Percentiles rank a stretch among this genome's conserved stretches.
Evolutionary conservation across 2,888 invertebrate genomes (phyloP).

Genomic region (Microchrysa polita): DNA sequence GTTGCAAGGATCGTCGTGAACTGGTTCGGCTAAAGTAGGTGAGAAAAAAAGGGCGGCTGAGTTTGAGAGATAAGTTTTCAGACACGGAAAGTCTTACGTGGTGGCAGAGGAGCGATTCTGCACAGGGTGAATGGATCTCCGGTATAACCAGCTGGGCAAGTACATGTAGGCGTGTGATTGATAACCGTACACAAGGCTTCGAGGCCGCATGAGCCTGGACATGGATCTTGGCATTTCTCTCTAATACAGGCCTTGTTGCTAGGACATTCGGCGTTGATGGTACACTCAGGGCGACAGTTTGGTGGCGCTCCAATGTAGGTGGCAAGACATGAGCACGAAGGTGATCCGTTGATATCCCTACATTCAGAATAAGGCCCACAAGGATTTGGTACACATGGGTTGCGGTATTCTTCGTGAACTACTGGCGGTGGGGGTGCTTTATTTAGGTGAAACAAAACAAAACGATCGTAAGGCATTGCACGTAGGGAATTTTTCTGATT

Average conservation of each 20-base stretch:
- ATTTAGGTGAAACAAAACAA: not conserved
- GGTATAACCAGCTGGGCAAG: slow-evolving; percentile 72
- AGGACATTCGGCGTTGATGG: slow-evolving; percentile 75
- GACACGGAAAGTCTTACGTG: slow-evolving; percentile 42
- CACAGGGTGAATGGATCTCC: slow-evolving; percentile 77
- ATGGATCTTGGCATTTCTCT: slow-evolving; percentile 77
- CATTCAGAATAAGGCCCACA: slow-evolving; percentile 77
- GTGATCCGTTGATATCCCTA: slow-evolving; percentile 69
- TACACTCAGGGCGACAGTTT: slow-evolving; percentile 76
- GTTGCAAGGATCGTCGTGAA: slow-evolving; percentile 66
- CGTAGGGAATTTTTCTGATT: slow-evolving; percentile 58
- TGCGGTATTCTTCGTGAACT: slow-evolving; percentile 55
- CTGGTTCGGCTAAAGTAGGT: slow-evolving; percentile 53
- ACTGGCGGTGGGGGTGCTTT: slow-evolving; percentile 52
- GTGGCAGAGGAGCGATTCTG: slow-evolving; percentile 60
- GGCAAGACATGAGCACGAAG: slow-evolving; percentile 71
- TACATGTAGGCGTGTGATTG: slow-evolving; percentile 76
- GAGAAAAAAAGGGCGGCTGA: not conserved
- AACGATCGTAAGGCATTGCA: too few relatives aligned
- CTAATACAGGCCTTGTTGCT: slow-evolving; percentile 74
- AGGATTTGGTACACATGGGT: slow-evolving; percentile 74
- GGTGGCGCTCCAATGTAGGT: slow-evolving; percentile 75
- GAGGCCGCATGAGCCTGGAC: slow-evolving; percentile 75
- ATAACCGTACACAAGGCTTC: slow-evolving; percentile 77
- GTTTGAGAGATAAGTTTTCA: too few relatives aligned